phyloP scores from a whole-genome alignment of 2,797 vertebrate species.

The Pitangus sulphuratus region DNA sequence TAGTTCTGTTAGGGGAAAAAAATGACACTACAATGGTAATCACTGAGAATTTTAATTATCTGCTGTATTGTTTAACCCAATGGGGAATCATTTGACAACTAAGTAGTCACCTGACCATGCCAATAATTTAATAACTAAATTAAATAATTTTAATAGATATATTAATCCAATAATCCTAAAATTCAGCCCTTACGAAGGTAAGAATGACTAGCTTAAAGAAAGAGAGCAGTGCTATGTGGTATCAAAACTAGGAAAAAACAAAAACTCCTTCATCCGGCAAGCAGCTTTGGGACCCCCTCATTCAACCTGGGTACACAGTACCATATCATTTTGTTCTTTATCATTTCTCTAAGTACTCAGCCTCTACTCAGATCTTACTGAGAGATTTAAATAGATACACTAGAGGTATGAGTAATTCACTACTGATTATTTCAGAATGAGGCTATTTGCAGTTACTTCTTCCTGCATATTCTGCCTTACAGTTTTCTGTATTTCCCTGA shows the following conservation, averaged over 20 bases:
- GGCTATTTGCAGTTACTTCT: neutral
- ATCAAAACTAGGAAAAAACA: neutral
- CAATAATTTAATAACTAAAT: neutral
- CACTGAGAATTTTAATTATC: neutral
- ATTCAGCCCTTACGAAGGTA: neutral
- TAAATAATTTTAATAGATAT: neutral
- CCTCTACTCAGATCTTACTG: neutral
- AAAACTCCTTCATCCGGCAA: neutral
- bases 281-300: neutral
- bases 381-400: neutral
- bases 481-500: neutral
- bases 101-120: neutral
- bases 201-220: neutral
- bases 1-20: neutral
- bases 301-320: neutral
- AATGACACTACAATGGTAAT: neutral
- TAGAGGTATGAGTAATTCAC: neutral
- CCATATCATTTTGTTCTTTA: neutral
- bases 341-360: neutral
- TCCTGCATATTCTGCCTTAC: neutral
- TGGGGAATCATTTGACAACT: neutral
- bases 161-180: neutral
- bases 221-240: neutral
- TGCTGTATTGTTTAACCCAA: neutral
- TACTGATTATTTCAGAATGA: neutral